phyloP scores from a whole-genome alignment of 2,113 vertebrate species.

The Myxocyprinus asiaticus region DNA sequence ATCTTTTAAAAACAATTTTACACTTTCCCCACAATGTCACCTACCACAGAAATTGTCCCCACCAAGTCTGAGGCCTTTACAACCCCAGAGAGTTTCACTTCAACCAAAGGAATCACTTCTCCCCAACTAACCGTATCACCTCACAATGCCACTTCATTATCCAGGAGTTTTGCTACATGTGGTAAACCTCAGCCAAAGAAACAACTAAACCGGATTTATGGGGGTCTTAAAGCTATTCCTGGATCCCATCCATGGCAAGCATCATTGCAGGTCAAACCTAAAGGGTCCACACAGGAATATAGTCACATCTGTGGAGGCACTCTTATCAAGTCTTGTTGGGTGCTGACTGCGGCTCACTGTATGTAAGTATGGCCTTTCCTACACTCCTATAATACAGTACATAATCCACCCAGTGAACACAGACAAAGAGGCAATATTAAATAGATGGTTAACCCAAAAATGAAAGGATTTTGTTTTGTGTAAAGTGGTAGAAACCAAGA shows the following conservation, averaged over 20 bases:
- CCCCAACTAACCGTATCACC: background rate
- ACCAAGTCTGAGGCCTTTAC: background rate
- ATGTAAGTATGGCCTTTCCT: constrained; percentile 72
- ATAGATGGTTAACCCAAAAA: too few relatives aligned
- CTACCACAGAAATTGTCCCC: background rate
- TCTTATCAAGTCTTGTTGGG: constrained; percentile 89
- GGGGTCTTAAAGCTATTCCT: constrained; percentile 83
- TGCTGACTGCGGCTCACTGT: constrained; percentile 92
- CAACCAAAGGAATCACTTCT: background rate
- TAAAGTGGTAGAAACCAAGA: constrained; percentile 61
- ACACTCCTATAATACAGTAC: too few relatives aligned
- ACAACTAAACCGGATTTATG: constrained; percentile 77
- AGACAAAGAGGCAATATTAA: too few relatives aligned
- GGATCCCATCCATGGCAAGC: constrained; percentile 91
- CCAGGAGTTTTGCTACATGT: constrained; percentile 74
- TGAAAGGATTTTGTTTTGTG: constrained; percentile 14
- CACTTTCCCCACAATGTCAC: background rate
- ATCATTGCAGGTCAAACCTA: constrained; percentile 77
- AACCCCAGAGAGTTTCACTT: background rate
- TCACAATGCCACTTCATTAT: background rate
- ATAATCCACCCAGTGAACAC: too few relatives aligned
- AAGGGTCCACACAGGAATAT: constrained; percentile 26
- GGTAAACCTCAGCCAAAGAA: constrained; percentile 74
- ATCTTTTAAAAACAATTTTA: background rate
- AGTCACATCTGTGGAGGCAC: constrained; percentile 84